Conservation (phyloP, 2,888 invertebrate genomes). For the Physocephala rufipes region DNA sequence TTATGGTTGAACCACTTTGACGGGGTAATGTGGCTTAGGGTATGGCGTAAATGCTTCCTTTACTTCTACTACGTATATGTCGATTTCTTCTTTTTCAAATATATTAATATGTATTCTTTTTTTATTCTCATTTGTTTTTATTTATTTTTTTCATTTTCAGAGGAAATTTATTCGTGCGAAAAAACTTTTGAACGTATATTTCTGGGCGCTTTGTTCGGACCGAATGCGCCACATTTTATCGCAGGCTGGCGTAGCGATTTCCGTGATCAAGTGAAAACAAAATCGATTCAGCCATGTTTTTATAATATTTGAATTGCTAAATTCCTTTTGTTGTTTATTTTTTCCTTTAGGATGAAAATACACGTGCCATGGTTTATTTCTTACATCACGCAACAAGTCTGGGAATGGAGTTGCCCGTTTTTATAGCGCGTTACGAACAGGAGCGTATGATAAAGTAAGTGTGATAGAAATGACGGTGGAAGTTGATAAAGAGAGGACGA, state of each 20-base stretch:
- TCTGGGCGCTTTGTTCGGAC: constrained; percentile 82
- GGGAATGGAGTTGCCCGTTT: constrained; percentile 70
- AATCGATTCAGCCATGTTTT: constrained; percentile 8
- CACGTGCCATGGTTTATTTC: constrained; percentile 80
- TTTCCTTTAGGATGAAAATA: constrained; percentile 73
- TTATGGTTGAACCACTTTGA: neutral
- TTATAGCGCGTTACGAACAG: constrained; percentile 59
- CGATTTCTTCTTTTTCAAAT: neutral
- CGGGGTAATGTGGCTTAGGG: too few species aligned
- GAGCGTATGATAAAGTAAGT: constrained; percentile 62
- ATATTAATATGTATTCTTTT: neutral
- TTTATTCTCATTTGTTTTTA: too few species aligned
- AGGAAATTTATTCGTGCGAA: constrained; percentile 72
- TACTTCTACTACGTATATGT: neutral
- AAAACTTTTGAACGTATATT: constrained; percentile 74
- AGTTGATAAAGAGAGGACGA: neutral
- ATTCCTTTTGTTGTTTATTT: constrained; percentile 19
- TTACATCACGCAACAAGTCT: constrained; percentile 78
- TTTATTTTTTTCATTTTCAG: constrained; percentile 48
- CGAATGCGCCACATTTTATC: constrained; percentile 80
- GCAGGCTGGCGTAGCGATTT: constrained; percentile 91
- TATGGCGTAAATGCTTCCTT: too few species aligned
- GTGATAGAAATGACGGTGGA: neutral
- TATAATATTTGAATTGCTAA: neutral
- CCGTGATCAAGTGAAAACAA: constrained; percentile 67